Evolutionary conservation across 2,113 vertebrate species (phyloP), one percentile per base, ranked within the genome.

Genomic region (Callocephalon fimbriatum): DNA sequence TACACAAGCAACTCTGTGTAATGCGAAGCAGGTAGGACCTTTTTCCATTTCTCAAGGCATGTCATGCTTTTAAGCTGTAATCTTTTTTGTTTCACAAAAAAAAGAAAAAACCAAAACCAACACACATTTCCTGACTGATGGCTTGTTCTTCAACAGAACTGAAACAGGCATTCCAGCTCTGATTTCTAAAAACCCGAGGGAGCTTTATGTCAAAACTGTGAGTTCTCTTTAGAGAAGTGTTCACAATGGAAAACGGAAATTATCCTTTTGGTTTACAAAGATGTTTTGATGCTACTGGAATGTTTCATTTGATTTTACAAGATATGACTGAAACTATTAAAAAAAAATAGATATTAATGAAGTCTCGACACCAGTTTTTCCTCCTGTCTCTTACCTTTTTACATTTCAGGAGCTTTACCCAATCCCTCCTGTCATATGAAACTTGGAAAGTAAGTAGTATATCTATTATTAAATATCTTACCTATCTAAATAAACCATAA

Each of bases 1-100:
- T 53, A 11, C 8, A 6, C 5, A 0, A 2, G 13, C 32, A 58
- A 38, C 23, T 75, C 31, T 0, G 0, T n/a, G n/a, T 32, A 23
- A 22, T 31, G 38, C 67, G 23, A 47, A 72, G 51, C 27, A 26
- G 12, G 25, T 3, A 3, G 11, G 66, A 65, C 25, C 8, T 1
- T n/a, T 51, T 72, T 11, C 35, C 47, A 16, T 38, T 58, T 82
- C 47, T 59, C 14, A 35, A 32, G 38, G 25, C n/a, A 11, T 14
- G 10, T 38, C 7, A 5, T 44, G 23, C 51, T 38, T 87, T 58
- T 23, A 37, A 76, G 15, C 4, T 63, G 59, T 44, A 35, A 31
- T 75, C n/a, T 68, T 12, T 53, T 23, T 29, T 61, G 11, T 74
- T 86, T 50, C 45, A n/a, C 29, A 15, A 23, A 47, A 45, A 29